Conservation (phyloP, 2,888 invertebrate species). For the Brenthis daphne region DNA sequence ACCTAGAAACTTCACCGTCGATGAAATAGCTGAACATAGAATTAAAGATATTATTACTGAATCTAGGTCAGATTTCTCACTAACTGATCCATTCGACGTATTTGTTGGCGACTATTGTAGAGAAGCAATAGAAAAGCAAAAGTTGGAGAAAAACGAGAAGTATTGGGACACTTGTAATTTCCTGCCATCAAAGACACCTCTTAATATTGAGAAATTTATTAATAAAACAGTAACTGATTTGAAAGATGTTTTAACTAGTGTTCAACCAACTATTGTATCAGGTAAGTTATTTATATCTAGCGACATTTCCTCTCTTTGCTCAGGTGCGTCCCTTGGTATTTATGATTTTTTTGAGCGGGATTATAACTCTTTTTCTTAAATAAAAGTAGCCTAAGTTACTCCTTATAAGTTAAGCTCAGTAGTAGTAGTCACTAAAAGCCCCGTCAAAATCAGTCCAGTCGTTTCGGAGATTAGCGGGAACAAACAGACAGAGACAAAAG, state of each 20-base stretch:
- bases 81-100: constrained; percentile 56
- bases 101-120: constrained; percentile 66
- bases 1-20: constrained; percentile 53
- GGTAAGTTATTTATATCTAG: constrained; percentile 49
- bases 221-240: constrained; percentile 53
- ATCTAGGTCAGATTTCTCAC: constrained; percentile 20
- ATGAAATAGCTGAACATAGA: constrained; percentile 50
- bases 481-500: too few relatives aligned
- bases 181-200: constrained; percentile 56
- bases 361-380: too few relatives aligned
- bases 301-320: too few relatives aligned
- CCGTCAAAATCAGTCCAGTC: too few relatives aligned
- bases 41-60: constrained; percentile 48
- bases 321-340: too few relatives aligned
- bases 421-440: too few relatives aligned
- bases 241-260: constrained; percentile 58
- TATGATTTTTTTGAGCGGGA: too few relatives aligned
- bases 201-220: constrained; percentile 49
- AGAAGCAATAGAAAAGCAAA: constrained; percentile 56
- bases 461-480: too few relatives aligned
- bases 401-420: too few relatives aligned
- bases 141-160: constrained; percentile 53
- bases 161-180: constrained; percentile 71
- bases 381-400: too few relatives aligned
- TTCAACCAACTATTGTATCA: constrained; percentile 55